Conservation (phyloP, 1,140 invertebrate species). For the Drosophila ananassae region DNA sequence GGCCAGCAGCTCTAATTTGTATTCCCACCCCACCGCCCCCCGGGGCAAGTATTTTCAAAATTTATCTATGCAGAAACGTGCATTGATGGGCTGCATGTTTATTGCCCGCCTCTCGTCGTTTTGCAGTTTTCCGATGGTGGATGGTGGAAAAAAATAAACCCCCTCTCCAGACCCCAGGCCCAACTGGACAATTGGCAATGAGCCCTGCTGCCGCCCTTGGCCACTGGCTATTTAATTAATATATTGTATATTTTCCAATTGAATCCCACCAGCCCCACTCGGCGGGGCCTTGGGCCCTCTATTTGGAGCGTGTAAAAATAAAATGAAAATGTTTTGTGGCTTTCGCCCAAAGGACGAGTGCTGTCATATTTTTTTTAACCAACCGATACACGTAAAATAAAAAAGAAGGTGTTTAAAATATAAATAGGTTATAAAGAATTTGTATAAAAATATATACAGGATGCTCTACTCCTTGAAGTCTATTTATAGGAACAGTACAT, state of each 20-base stretch:
- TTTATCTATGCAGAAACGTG: conserved; percentile 73
- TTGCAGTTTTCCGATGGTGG: conserved; percentile 14
- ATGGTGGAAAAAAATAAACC: conserved; percentile 3
- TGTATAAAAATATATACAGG: neutral
- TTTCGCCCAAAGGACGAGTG: conserved; percentile 69
- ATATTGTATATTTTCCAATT: conserved; percentile 66
- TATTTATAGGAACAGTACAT: too few relatives aligned
- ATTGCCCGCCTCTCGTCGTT: conserved; percentile 65
- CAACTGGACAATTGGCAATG: conserved; percentile 47
- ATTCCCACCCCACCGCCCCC: conserved; percentile 31
- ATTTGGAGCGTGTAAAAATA: conserved; percentile 55
- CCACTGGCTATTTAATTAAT: conserved; percentile 63
- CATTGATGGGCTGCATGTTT: conserved; percentile 73
- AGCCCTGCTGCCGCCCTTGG: conserved; percentile 30
- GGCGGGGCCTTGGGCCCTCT: conserved; percentile 35
- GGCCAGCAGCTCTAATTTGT: conserved; percentile 69
- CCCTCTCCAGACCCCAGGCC: neutral
- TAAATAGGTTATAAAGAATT: neutral
- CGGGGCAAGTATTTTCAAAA: conserved; percentile 53
- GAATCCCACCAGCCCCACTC: conserved; percentile 39
- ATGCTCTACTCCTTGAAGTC: too few relatives aligned
- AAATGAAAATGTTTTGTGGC: conserved; percentile 77
- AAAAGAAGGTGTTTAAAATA: neutral
- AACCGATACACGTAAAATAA: conserved; percentile 29
- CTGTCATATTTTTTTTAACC: conserved; percentile 54